A percentile compares a stretch with the other conserved stretches of the same genome.
phyloP scores from a whole-genome alignment of 2,113 vertebrate species.

The Cyprinodon tularosa region DNA sequence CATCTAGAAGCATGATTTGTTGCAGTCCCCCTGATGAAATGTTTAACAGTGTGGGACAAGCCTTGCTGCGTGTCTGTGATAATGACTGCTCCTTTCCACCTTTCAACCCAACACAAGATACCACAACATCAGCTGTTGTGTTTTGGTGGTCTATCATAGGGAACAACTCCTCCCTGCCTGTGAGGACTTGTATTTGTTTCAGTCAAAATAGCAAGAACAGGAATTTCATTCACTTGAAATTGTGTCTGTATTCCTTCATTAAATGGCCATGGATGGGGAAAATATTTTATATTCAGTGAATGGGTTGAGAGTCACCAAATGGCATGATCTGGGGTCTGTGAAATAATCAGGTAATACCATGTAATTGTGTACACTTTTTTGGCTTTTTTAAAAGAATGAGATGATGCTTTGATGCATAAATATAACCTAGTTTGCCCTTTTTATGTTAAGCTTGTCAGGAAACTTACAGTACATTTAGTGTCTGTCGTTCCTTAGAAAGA shows the following conservation, averaged over 20 bases:
- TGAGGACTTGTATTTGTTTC: neutral
- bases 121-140: neutral
- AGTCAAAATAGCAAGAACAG: neutral
- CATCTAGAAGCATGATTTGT: neutral
- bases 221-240: neutral
- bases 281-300: neutral
- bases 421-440: neutral
- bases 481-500: neutral
- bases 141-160: neutral
- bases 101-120: neutral
- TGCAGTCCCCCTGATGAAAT: neutral
- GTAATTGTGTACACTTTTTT: neutral
- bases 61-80: neutral
- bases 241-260: neutral
- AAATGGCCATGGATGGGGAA: neutral
- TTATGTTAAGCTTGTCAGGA: neutral
- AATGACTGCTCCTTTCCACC: neutral
- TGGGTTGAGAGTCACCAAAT: neutral
- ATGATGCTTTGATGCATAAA: neutral
- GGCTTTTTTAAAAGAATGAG: neutral
- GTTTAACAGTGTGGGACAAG: neutral
- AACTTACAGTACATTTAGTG: neutral
- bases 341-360: neutral
- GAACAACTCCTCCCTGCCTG: neutral
- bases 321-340: too few relatives aligned